Percentiles rank a stretch among this genome's conserved stretches.
phyloP scores from a whole-genome alignment of 2,888 invertebrate species.

The Ennomos erosarius region DNA sequence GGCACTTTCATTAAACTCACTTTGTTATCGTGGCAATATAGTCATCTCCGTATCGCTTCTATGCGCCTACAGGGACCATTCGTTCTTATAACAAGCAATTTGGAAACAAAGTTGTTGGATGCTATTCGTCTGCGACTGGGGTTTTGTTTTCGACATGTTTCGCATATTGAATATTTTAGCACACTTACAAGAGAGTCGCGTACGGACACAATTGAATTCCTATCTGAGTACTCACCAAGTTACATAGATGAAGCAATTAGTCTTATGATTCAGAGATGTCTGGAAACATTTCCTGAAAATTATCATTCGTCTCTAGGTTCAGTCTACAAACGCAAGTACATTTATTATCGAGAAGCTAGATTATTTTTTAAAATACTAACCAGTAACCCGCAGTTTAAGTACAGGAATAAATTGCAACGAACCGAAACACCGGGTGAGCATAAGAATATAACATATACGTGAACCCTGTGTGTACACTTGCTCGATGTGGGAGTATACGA shows the following conservation, averaged over 20 bases:
- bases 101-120: constrained; percentile 7
- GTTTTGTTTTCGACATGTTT: constrained; percentile 1
- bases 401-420: too few species aligned
- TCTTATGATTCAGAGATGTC: background rate
- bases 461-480: constrained; percentile 1
- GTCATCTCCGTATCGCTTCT: constrained; percentile 34
- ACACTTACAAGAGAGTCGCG: constrained; percentile 4
- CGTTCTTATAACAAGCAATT: constrained; percentile 31
- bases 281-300: constrained; percentile 1
- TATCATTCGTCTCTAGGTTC: background rate
- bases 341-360: too few species aligned
- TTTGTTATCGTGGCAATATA: constrained; percentile 56
- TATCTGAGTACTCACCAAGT: constrained; percentile 15
- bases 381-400: too few species aligned
- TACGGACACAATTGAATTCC: constrained; percentile 7
- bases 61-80: constrained; percentile 35
- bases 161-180: constrained; percentile 3
- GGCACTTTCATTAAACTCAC: constrained; percentile 67
- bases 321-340: background rate
- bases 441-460: too few species aligned
- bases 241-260: background rate
- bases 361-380: too few species aligned
- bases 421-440: too few species aligned
- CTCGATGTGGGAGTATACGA: constrained; percentile 21
- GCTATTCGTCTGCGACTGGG: background rate